Evolutionary conservation across 2,888 invertebrate genomes (phyloP).

Genomic region (Apamea epomidion): DNA sequence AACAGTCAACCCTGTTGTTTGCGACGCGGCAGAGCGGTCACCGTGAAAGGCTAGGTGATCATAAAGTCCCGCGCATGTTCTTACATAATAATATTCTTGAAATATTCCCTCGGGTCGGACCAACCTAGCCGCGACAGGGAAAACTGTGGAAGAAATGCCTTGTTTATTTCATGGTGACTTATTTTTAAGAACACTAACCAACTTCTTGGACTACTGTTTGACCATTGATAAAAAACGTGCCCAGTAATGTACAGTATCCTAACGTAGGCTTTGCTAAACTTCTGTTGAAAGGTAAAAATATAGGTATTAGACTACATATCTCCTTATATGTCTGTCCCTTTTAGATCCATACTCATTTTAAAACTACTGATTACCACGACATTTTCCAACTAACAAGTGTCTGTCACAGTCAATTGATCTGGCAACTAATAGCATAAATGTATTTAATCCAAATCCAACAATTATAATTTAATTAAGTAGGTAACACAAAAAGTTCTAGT

Average conservation of each 20-base stretch:
- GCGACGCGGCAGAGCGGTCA: conserved; percentile 82
- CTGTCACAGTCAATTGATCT: no score
- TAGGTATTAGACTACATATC: background rate
- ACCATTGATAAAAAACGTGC: no score
- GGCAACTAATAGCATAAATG: background rate
- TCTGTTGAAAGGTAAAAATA: background rate
- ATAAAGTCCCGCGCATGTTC: conserved; percentile 89
- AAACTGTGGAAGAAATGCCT: conserved; percentile 59
- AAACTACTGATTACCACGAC: background rate
- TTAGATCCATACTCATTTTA: background rate
- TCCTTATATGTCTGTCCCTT: background rate
- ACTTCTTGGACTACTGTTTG: background rate
- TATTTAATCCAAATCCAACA: background rate
- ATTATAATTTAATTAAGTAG: no score
- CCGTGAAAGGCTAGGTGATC: conserved; percentile 90
- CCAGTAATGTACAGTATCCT: background rate
- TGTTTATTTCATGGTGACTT: background rate
- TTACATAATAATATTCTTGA: conserved; percentile 90
- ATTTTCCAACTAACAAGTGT: background rate
- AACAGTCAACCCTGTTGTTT: conserved; percentile 77
- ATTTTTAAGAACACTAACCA: background rate
- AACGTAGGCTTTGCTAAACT: background rate
- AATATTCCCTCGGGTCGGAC: conserved; percentile 80
- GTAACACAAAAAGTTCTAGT: background rate
- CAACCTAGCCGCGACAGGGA: conserved; percentile 70